Evolutionary conservation across 2,113 vertebrate species (phyloP).

Genomic region (Egretta garzetta): DNA sequence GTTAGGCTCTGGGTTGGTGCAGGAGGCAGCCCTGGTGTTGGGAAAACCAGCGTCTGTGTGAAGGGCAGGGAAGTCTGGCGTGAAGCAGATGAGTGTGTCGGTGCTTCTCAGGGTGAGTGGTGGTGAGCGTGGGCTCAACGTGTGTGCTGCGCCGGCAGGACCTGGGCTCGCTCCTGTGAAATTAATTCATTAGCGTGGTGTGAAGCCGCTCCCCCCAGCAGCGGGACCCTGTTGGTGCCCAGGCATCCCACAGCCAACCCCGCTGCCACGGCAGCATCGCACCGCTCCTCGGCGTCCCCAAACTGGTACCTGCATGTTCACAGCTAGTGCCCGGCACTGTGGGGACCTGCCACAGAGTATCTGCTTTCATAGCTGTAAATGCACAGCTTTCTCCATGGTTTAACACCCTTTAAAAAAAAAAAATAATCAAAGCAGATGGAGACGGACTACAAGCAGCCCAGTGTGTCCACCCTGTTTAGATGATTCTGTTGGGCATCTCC

Average conservation of each 20-base stretch:
- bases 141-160: not conserved
- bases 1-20: not conserved
- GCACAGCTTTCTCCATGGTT: not conserved
- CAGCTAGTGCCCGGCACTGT: fast-evolving
- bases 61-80: not conserved
- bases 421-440: not conserved
- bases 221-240: not conserved
- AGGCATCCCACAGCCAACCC: not conserved
- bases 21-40: fast-evolving
- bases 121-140: fast-evolving
- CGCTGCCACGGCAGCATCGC: fast-evolving
- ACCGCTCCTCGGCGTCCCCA: fast-evolving
- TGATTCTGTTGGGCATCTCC: not conserved
- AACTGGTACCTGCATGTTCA: not conserved
- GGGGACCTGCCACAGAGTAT: not conserved
- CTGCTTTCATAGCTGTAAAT: not conserved
- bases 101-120: not conserved
- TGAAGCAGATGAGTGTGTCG: not conserved
- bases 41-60: fast-evolving
- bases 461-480: not conserved
- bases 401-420: not conserved
- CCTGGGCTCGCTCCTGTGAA: not conserved
- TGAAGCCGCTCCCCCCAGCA: fast-evolving
- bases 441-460: not conserved
- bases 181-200: not conserved